phyloP scores from a whole-genome alignment of 2,113 vertebrate genomes.

The human (Homo sapiens) region DNA sequence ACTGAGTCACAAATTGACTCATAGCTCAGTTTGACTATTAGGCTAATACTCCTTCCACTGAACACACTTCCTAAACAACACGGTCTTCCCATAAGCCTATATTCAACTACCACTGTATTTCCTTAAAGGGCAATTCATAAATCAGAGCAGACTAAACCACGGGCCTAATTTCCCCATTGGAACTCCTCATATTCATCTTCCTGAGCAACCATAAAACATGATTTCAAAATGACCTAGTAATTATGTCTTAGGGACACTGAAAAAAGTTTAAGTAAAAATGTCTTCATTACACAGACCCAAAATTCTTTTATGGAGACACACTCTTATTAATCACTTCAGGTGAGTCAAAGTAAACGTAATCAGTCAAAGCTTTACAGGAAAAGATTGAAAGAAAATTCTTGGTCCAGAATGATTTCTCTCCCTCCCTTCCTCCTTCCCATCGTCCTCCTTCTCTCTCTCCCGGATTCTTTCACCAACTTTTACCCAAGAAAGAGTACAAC shows the following conservation, averaged over 20 bases:
- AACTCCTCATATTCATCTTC: constrained; percentile 78
- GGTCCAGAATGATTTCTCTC: background rate
- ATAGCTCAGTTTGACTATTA: background rate
- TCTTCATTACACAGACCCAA: constrained; percentile 60
- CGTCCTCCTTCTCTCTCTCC: fast-evolving
- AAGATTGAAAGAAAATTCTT: constrained; percentile 56
- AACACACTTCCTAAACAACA: background rate
- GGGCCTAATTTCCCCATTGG: constrained; percentile 75
- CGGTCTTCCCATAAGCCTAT: background rate
- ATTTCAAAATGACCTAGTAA: constrained; percentile 63
- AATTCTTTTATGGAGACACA: constrained; percentile 53
- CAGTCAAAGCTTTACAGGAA: constrained; percentile 49
- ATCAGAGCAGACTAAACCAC: constrained; percentile 75
- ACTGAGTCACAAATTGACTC: background rate
- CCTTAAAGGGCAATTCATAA: constrained; percentile 69
- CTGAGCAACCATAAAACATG: constrained; percentile 72
- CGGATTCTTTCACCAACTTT: constrained; percentile 18
- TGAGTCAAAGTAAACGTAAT: constrained; percentile 72
- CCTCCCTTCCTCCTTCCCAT: background rate
- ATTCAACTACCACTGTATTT: constrained; percentile 3
- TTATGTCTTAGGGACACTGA: constrained; percentile 41
- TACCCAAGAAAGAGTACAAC: background rate
- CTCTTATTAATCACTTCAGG: constrained; percentile 68
- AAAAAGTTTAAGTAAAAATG: constrained; percentile 56
- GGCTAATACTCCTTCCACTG: background rate